Base-by-base conservation (phyloP, 2,797 vertebrate species). In the Oceanodroma leucorhoa region DNA sequence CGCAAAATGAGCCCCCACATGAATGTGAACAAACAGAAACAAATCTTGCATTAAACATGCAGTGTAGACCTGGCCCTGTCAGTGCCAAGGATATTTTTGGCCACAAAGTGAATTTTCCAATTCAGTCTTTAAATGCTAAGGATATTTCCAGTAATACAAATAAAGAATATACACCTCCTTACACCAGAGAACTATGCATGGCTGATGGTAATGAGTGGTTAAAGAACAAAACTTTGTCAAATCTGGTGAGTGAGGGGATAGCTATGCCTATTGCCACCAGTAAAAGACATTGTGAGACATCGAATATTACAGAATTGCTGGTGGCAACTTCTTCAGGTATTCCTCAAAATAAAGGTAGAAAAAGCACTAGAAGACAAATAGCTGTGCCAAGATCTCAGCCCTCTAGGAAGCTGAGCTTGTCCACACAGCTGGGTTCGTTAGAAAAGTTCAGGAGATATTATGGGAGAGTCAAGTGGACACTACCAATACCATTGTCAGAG, bases 371-470 rank as follows among this genome's bases (percentile, higher is more conserved):
- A 92, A 95, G 64, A 64, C 95, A 95, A 93, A 95, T 93, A 91
- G 38, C 62, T 71, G 64, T 96, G 38, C 65, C 82, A 24, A 92
- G 80, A 92, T 55, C 54, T 24, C 57, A 83, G 71, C 30, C 45
- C 36, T 71, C 10, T 71, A 97, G 95, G 93, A 99, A 97, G 93
- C 92, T 98, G 87, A 97, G 97, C 57, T 95, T 98, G 79, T 83
- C 88, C 86, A 94, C 94, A 29, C 98, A 98, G 41, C 72, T 97
- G 40, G 98, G 98, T 55, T 99, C 99, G 4, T 98, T 99, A 77
- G 99, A 99, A 89, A 98, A 97, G 93, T 99, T 99, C 96, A 98
- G 98, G 96, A 99, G 98, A 95, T 95, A 93, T 3, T 99, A 98
- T 93, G 98, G 98, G 50, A 98, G 97, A 18, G 34, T 92, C 65